Conservation (phyloP, 2,797 vertebrate genomes). For the Apogon talboti region DNA sequence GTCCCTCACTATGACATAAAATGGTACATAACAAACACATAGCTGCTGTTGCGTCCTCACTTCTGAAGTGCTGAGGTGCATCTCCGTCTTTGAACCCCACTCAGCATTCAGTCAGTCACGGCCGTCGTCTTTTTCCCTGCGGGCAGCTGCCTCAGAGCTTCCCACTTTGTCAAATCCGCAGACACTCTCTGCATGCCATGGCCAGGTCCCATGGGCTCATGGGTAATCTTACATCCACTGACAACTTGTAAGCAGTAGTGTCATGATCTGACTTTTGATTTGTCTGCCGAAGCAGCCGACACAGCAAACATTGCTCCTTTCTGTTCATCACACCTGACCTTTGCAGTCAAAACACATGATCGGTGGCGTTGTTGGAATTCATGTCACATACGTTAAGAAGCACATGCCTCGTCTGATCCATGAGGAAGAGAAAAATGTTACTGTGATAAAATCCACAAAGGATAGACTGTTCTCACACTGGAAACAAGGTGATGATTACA, state of each 20-base stretch:
- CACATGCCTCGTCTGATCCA: too few species aligned
- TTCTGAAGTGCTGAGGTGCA: slow-evolving; percentile 24
- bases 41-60: slow-evolving; percentile 25
- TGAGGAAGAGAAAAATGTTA: too few species aligned
- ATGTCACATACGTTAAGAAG: too few species aligned
- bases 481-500: background rate
- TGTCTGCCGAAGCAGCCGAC: slow-evolving; percentile 31
- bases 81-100: slow-evolving; percentile 36
- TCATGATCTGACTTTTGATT: slow-evolving; percentile 58
- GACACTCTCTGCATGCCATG: slow-evolving; percentile 36
- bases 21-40: slow-evolving; percentile 8
- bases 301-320: slow-evolving; percentile 1
- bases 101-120: slow-evolving; percentile 38
- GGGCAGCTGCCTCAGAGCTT: slow-evolving; percentile 23
- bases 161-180: slow-evolving; percentile 44
- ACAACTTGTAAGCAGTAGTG: slow-evolving; percentile 59
- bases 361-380: background rate
- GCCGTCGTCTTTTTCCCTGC: slow-evolving; percentile 19
- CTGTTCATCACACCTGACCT: background rate
- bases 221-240: slow-evolving; percentile 57
- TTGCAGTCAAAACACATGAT: background rate
- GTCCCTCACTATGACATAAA: background rate
- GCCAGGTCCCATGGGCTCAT: slow-evolving; percentile 49
- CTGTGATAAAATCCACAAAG: background rate
- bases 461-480: background rate